These are phyloP conservation scores for Osmerus eperlanus DNA, from an alignment of 2,113 vertebrate species.

Conservation along the genomic window DNA sequence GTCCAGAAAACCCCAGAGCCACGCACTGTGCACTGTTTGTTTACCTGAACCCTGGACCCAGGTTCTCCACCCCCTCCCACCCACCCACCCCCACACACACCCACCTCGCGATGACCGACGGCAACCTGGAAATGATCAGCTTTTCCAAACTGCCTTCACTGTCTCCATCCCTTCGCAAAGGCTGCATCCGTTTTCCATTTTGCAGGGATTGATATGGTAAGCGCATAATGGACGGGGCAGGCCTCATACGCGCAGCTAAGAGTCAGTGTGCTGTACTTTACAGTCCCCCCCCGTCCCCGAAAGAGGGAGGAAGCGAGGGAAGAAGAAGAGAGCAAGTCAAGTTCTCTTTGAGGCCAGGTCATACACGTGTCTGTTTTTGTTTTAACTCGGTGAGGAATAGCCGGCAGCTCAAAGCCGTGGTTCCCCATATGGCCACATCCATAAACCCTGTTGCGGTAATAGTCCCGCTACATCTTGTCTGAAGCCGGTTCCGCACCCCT, in stretches of 20 bases:
- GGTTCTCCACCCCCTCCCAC: constrained; percentile 36
- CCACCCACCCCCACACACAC: constrained; percentile 21
- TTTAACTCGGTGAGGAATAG: constrained; percentile 29
- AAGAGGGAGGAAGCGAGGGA: background rate
- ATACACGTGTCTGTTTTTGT: constrained; percentile 49
- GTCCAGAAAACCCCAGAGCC: constrained; percentile 32
- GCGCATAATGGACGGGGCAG: constrained; percentile 39
- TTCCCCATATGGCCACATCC: constrained; percentile 34
- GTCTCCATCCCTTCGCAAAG: constrained; percentile 49
- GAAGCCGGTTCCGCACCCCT: constrained; percentile 18
- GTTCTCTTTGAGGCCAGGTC: constrained; percentile 27
- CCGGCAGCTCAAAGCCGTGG: constrained; percentile 10
- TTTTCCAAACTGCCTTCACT: constrained; percentile 40
- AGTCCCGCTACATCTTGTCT: constrained; percentile 32
- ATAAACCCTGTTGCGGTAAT: constrained; percentile 40
- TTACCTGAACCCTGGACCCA: constrained; percentile 54
- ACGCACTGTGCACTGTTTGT: constrained; percentile 53
- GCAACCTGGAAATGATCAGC: constrained; percentile 57
- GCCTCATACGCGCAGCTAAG: constrained; percentile 30
- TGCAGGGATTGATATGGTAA: constrained; percentile 54
- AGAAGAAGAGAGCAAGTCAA: constrained; percentile 22
- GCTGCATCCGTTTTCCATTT: constrained; percentile 67
- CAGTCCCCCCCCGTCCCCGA: constrained; percentile 8
- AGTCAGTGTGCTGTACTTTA: constrained; percentile 29
- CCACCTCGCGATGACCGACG: constrained; percentile 29